These are phyloP conservation scores for Callinectes sapidus DNA, from an alignment of 2,888 invertebrate species.

Conservation along the genomic window DNA sequence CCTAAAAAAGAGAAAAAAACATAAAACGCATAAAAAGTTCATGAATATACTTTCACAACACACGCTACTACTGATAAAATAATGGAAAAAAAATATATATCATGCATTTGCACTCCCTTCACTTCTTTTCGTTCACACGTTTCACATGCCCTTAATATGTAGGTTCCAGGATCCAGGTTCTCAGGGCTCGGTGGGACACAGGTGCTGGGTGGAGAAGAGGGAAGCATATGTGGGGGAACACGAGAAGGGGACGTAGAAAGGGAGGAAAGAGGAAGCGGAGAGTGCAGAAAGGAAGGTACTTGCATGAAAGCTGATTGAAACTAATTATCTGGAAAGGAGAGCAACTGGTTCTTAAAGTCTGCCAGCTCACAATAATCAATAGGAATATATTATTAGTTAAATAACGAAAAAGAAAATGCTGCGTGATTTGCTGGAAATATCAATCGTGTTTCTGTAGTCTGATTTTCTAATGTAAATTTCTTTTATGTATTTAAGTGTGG, in stretches of 20 bases:
- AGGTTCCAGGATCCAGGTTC: neutral
- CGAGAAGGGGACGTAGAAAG: slow-evolving; percentile 27
- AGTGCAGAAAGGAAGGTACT: neutral
- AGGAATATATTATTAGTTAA: neutral
- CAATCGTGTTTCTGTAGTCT: neutral
- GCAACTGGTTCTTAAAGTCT: slow-evolving; percentile 4
- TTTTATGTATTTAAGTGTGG: neutral
- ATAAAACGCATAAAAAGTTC: too few species aligned
- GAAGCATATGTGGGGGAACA: neutral
- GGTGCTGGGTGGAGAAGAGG: neutral
- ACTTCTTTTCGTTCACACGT: neutral
- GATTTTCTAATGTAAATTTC: neutral
- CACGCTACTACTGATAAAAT: too few species aligned
- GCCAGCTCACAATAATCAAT: neutral
- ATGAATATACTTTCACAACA: too few species aligned
- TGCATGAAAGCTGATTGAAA: slow-evolving; percentile 6
- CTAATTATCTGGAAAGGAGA: slow-evolving; percentile 22
- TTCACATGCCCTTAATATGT: neutral
- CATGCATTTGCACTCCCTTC: too few species aligned
- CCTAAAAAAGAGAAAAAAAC: too few species aligned
- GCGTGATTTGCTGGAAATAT: neutral
- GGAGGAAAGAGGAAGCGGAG: neutral
- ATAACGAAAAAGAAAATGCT: neutral
- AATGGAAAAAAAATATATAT: too few species aligned
- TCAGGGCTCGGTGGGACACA: neutral